A percentile compares a stretch with the other conserved stretches of the same genome.
Conservation (phyloP, 2,888 invertebrate species). For the Agapostemon virescens region DNA sequence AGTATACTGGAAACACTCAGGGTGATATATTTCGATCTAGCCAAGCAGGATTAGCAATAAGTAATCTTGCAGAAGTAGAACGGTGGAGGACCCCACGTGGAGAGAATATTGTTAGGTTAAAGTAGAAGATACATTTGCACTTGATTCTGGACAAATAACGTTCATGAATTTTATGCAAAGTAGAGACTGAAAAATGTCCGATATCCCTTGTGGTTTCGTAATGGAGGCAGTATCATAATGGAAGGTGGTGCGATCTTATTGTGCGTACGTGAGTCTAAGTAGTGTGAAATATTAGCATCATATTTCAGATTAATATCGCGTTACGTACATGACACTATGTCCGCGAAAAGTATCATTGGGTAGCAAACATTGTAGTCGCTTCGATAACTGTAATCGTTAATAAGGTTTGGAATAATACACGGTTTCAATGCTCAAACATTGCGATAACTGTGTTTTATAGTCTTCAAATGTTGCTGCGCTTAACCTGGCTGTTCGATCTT, state of each 20-base stretch:
- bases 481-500: background rate
- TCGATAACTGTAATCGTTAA: constrained; percentile 10
- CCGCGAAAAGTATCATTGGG: constrained; percentile 34
- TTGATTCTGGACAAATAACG: background rate
- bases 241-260: constrained; percentile 30
- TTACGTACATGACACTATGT: constrained; percentile 45
- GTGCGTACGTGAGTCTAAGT: constrained; percentile 41
- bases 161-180: background rate
- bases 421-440: background rate
- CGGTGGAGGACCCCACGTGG: constrained; percentile 8
- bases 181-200: background rate
- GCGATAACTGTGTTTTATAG: background rate
- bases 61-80: constrained; percentile 36
- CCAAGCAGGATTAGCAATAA: constrained; percentile 40
- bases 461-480: background rate
- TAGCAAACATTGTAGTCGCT: constrained; percentile 34
- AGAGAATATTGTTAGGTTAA: constrained; percentile 21
- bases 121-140: background rate
- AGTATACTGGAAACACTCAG: constrained; percentile 36
- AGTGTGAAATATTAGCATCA: constrained; percentile 53
- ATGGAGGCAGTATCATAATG: constrained; percentile 26
- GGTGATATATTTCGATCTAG: constrained; percentile 44
- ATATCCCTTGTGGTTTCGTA: background rate
- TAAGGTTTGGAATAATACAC: background rate
- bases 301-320: constrained; percentile 53